A percentile compares a stretch with the other conserved stretches of the same genome.
Evolutionary conservation across 2,888 invertebrate species (phyloP).

Genomic region (Cataglyphis rosenhaueri): DNA sequence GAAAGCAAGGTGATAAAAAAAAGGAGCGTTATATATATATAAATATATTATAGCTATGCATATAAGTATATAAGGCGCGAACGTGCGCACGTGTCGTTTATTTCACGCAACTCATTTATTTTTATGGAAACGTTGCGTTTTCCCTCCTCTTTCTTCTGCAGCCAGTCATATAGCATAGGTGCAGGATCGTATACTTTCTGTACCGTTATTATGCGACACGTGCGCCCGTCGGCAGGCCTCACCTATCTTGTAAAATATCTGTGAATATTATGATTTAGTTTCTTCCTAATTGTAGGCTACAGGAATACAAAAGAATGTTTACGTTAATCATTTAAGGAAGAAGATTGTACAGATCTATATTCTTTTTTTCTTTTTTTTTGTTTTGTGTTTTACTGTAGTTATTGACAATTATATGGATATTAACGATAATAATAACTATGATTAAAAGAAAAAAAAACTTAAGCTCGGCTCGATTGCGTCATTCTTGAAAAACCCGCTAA

Average conservation of each 20-base stretch:
- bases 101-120: slow-evolving; percentile 57
- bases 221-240: slow-evolving; percentile 77
- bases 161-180: slow-evolving; percentile 22
- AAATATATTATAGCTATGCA: slow-evolving; percentile 82
- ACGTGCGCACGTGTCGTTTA: slow-evolving; percentile 73
- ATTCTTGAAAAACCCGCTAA: slow-evolving; percentile 55
- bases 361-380: slow-evolving; percentile 82
- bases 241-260: slow-evolving; percentile 85
- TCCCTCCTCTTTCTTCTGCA: slow-evolving; percentile 19
- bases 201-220: slow-evolving; percentile 73
- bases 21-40: slow-evolving; percentile 62
- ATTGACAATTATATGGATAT: slow-evolving; percentile 86
- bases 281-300: slow-evolving; percentile 85
- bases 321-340: slow-evolving; percentile 85
- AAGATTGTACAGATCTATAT: slow-evolving; percentile 84
- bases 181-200: slow-evolving; percentile 19
- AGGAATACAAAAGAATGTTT: slow-evolving; percentile 82
- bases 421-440: slow-evolving; percentile 86
- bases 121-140: slow-evolving; percentile 40
- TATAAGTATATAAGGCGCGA: slow-evolving; percentile 78
- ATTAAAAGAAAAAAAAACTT: slow-evolving; percentile 81
- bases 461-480: slow-evolving; percentile 65
- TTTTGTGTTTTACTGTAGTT: slow-evolving; percentile 86
- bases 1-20: slow-evolving; percentile 72
- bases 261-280: slow-evolving; percentile 86